These are phyloP conservation scores for Philopotamus ludificatus DNA, from an alignment of 1,140 invertebrate genomes.

Conservation along the genomic window DNA sequence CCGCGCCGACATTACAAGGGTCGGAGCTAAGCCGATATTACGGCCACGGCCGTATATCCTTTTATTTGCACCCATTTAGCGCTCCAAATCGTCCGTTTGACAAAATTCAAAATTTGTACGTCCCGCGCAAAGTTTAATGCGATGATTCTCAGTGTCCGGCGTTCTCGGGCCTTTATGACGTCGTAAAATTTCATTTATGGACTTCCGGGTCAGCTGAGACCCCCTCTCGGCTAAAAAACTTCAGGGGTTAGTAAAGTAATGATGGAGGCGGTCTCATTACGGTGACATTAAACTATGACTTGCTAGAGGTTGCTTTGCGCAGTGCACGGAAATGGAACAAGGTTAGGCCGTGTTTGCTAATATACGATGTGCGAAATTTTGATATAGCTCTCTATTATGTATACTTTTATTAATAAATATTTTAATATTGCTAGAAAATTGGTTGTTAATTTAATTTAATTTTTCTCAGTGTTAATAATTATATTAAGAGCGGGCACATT, in stretches of 20 bases:
- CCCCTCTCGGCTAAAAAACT: neutral
- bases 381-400: too few species aligned
- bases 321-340: neutral
- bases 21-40: neutral
- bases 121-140: neutral
- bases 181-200: neutral
- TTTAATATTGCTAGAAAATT: too few species aligned
- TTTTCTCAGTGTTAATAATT: too few species aligned
- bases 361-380: too few species aligned
- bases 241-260: neutral
- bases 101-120: constrained; percentile 2
- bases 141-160: neutral
- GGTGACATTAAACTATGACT: neutral
- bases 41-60: neutral
- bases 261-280: neutral
- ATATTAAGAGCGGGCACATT: too few species aligned
- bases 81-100: neutral
- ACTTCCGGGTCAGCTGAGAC: neutral
- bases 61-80: neutral
- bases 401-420: too few species aligned
- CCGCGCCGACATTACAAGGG: neutral
- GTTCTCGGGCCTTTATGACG: neutral
- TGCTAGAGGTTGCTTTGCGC: neutral
- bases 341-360: neutral
- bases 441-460: too few species aligned